Percentiles rank a stretch among this genome's conserved stretches.
phyloP scores from a whole-genome alignment of 1,140 invertebrate genomes.

The Marisa cornuarietis region DNA sequence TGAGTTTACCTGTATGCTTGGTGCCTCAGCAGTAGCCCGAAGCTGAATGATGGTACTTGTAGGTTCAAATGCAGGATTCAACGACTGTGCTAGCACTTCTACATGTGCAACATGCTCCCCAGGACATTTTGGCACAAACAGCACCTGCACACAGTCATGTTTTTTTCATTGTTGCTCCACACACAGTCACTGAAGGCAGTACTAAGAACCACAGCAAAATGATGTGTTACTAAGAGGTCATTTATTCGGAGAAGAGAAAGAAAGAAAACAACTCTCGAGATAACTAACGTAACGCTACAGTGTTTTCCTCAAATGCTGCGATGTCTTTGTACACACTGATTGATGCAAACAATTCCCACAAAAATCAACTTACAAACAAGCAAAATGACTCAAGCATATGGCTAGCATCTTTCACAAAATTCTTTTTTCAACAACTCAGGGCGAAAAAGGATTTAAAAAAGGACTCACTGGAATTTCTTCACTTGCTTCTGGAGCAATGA shows the following conservation, averaged over 20 bases:
- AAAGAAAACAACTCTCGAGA: too few relatives aligned
- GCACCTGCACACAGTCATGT: conserved; percentile 35
- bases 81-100: conserved; percentile 33
- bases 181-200: too few relatives aligned
- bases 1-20: conserved; percentile 43
- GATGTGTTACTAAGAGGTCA: too few relatives aligned
- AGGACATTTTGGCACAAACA: conserved; percentile 44
- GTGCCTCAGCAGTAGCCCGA: conserved; percentile 46
- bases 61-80: conserved; percentile 24
- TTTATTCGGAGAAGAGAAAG: too few relatives aligned
- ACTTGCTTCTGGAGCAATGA: conserved; percentile 39
- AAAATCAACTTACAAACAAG: too few relatives aligned
- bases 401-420: conserved; percentile 29
- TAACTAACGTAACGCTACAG: too few relatives aligned
- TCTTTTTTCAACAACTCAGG: conserved; percentile 37
- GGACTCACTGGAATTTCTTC: conserved; percentile 46
- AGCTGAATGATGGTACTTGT: conserved; percentile 37
- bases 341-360: too few relatives aligned
- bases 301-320: too few relatives aligned
- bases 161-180: not conserved
- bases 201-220: too few relatives aligned
- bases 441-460: conserved; percentile 45
- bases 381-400: too few relatives aligned
- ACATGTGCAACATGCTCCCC: conserved; percentile 46
- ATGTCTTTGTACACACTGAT: too few relatives aligned